Evolutionary conservation across 2,113 vertebrate genomes (phyloP), one percentile per base, ranked within the genome.

Genomic region (Callionymus lyra): DNA sequence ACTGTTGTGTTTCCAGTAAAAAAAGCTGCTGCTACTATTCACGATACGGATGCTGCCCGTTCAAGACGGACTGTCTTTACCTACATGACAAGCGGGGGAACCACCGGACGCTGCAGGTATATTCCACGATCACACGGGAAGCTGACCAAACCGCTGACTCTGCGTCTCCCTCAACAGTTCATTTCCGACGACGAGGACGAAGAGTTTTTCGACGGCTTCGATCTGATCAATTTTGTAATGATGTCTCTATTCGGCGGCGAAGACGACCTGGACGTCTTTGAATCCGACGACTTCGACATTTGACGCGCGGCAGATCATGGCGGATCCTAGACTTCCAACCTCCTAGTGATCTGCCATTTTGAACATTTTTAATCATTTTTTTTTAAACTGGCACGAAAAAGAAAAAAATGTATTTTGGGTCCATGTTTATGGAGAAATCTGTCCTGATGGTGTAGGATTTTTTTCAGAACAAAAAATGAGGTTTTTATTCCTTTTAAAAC

Each of bases 61-160:
- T 93, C 70, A 84, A 84, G 53, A 81, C 85, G 0, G 89, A 91
- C 44, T 93, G 91, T 42, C 89, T 94, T 62, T 92, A 91, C 68
- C 74, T 77, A 16, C 88, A 93, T 8, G 82, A 88, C 18, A 56
- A 45, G 53, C 38, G 37, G 13, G 12, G 38, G 33, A 59, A 33
- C 44, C 32, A 6, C 56, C 60, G 70, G 31, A 59, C 68, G 4
- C 40, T 51, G 31, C 47, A 43, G 55, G 85, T 85, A 70, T 67
- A 6, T 39, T 12, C 31, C 27, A 15, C 27, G n/a, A n/a, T n/a
- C 12, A 36, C 34, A 13, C 34, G 1, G 9, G n/a, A 21, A 21
- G 39, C 39, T 10, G 12, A n/a, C n/a, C n/a, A n/a, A 21, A 21
- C 8, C 39, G 6, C 8, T n/a, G 9, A 6, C 14, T 13, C 51